Evolutionary conservation across 2,888 invertebrate genomes (phyloP), one percentile per base, ranked within the genome.

Genomic region (Digitonthophagus gazella): DNA sequence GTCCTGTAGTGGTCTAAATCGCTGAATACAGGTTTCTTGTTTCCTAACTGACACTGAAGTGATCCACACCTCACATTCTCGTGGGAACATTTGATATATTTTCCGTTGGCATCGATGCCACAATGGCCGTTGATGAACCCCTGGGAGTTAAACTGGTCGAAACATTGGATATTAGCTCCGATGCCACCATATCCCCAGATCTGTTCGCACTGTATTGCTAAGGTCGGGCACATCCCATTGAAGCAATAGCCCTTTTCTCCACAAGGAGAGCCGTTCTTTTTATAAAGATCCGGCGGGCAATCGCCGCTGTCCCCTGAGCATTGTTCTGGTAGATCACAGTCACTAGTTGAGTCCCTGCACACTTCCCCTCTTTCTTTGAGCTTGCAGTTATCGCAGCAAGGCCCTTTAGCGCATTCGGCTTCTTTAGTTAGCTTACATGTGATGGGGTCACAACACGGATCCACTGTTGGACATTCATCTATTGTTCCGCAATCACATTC

Each of bases 401-500:
- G 92, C 4, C 97, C 97, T 28, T 90, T 87, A 65, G 97, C 96
- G 82, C 98, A 99, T 83, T 97, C 92, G 0, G 98, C 93, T 83
- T 97, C 97, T 76, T 93, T 91, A 74, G 91, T 93, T 75, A 98
- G 90, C 73, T 96, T 93, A 84, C 98, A 99, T 65, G 98, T 98
- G 82, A 95, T 92, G 64, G 97, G 96, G 83, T 98, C 98, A 84
- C 98, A 98, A 85, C 98, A 99, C 0, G 96, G 95, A 85, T 98
- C 98, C 73, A 87, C 84, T 77, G 89, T 87, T 72, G 90, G 89
- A 84, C 97, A 98, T 80, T 96, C 95, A 73, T 94, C 91, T 77
- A 93, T 91, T 68, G 92, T 90, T 64, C 98, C 98, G 82, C 98
- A 98, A 85, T 99, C 98, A 81, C 98, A 99, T 83, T 98, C 95